Conservation (phyloP, 1,140 invertebrate species). For the Orussus abietinus region DNA sequence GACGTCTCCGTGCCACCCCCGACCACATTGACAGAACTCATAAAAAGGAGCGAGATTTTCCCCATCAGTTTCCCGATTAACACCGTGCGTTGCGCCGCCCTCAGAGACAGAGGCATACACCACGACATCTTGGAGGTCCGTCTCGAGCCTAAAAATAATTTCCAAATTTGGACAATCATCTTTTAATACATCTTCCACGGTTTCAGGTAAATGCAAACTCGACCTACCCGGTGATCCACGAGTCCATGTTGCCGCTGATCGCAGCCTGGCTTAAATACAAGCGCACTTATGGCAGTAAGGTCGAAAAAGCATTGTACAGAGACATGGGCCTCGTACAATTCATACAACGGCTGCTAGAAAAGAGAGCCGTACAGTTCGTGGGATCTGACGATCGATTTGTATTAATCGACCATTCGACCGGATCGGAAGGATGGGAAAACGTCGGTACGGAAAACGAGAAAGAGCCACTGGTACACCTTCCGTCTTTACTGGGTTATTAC, state of each 20-base stretch:
- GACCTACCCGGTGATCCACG: constrained; percentile 51
- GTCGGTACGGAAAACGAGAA: constrained; percentile 51
- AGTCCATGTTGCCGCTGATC: constrained; percentile 45
- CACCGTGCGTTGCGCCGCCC: constrained; percentile 31
- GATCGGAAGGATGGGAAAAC: constrained; percentile 52
- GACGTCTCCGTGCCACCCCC: constrained; percentile 27
- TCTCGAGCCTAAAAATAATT: constrained; percentile 3
- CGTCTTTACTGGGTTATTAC: too few relatives aligned
- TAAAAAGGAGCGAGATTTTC: constrained; percentile 47
- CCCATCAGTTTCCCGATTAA: constrained; percentile 47
- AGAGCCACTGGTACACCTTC: constrained; percentile 39
- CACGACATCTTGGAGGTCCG: constrained; percentile 35
- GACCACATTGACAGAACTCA: constrained; percentile 37
- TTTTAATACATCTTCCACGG: constrained; percentile 1
- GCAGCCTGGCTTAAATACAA: constrained; percentile 47
- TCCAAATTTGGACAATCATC: not conserved
- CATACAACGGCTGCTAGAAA: constrained; percentile 56
- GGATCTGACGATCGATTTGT: constrained; percentile 51
- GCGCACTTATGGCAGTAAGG: constrained; percentile 49
- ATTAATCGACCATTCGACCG: constrained; percentile 50
- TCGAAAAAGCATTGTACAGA: constrained; percentile 56
- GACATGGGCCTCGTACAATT: constrained; percentile 56
- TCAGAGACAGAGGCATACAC: constrained; percentile 34
- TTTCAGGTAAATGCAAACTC: constrained; percentile 50
- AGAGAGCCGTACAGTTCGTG: constrained; percentile 56